phyloP scores from a whole-genome alignment of 2,113 vertebrate genomes.

The Chauna torquata region DNA sequence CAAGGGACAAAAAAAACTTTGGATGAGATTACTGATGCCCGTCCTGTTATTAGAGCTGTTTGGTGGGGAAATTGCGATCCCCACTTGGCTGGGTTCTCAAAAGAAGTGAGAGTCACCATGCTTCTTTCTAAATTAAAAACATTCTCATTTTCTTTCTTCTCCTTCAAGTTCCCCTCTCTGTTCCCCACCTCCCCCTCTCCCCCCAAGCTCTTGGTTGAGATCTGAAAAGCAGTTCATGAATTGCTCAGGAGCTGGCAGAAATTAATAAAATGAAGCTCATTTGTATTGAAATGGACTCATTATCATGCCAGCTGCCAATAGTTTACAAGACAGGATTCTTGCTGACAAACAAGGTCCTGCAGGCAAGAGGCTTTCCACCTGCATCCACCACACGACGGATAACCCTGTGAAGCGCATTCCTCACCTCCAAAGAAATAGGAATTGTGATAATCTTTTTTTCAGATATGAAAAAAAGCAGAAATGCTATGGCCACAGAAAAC shows the following conservation, averaged over 20 bases:
- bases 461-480: no score
- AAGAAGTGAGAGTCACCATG: neutral
- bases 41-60: neutral
- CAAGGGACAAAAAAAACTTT: neutral
- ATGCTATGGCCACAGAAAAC: neutral
- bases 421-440: neutral
- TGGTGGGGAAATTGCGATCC: neutral
- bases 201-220: slow-evolving; percentile 51
- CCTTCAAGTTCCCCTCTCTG: neutral
- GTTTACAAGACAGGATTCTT: slow-evolving; percentile 63
- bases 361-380: slow-evolving; percentile 63
- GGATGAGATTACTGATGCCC: neutral
- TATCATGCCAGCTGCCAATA: slow-evolving; percentile 75
- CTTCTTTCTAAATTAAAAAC: slow-evolving; percentile 23
- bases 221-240: slow-evolving; percentile 70
- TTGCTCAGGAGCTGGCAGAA: slow-evolving; percentile 74
- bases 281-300: slow-evolving; percentile 80
- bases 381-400: neutral
- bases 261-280: slow-evolving; percentile 76
- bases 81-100: neutral
- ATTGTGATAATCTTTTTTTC: neutral
- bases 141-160: neutral
- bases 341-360: slow-evolving; percentile 65
- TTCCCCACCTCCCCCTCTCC: slow-evolving; percentile 12
- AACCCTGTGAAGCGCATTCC: neutral